Conservation (phyloP, 2,113 vertebrate genomes). For the Lagopus leucura region DNA sequence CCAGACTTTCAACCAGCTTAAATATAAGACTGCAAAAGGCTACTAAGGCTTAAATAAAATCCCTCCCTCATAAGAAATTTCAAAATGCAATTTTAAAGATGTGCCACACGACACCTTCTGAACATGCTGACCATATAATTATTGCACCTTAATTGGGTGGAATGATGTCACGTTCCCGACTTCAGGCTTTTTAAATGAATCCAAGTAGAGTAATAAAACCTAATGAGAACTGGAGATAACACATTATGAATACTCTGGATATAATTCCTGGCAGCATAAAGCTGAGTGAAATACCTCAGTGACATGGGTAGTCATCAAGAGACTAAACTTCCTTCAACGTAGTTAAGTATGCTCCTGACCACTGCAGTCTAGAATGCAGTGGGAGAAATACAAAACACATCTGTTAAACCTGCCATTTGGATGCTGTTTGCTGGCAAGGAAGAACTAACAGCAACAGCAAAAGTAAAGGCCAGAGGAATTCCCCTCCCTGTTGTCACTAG, state of each 20-base stretch:
- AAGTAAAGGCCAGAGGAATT: constrained; percentile 8
- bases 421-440: not conserved
- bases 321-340: not conserved
- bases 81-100: constrained; percentile 9
- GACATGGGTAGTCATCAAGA: not conserved
- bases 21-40: not conserved
- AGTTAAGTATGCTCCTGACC: not conserved
- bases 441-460: not conserved
- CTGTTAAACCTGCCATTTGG: not conserved
- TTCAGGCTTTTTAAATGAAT: not conserved
- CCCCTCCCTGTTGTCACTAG: not conserved
- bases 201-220: not conserved
- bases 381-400: constrained; percentile 19
- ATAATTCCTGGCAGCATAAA: not conserved
- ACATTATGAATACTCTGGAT: not conserved
- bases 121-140: not conserved
- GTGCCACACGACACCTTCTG: not conserved
- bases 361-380: not conserved
- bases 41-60: not conserved
- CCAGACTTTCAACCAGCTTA: not conserved
- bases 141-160: not conserved
- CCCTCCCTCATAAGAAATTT: not conserved
- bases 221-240: not conserved
- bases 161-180: not conserved
- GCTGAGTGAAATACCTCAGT: not conserved